Base-by-base conservation (phyloP, 2,888 invertebrate genomes). In the Dryomyza anilis region DNA sequence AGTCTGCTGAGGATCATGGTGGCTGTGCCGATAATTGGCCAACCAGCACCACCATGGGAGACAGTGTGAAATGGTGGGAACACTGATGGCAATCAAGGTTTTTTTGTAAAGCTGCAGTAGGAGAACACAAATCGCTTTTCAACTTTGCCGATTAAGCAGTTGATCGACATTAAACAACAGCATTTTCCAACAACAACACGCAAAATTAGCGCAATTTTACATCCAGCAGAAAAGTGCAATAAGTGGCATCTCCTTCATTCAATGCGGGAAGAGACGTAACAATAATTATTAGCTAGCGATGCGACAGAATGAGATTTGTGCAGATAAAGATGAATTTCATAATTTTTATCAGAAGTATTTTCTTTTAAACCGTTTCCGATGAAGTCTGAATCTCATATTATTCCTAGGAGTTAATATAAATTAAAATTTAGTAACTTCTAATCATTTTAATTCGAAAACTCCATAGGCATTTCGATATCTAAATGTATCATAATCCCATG, bases 121-220 rank as follows among this genome's bases (percentile, higher is more conserved):
- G 5, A 27, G 29, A 19, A 19, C 29, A n/a, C n/a, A n/a, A 30
- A 33, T 29, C 29, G 61, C 61, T 53, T 61, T 52, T 43, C 12
- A 52, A 25, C 52, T 25, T 61, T 43, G 53, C 61, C 61, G 61
- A 52, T 61, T 61, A 61, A 53, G 43, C 61, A 29, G 50, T 53
- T 43, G 61, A 61, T 61, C 61, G 61, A 61, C 53, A 53, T 61
- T 61, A 43, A 61, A 43, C 29, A 19, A 19, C 52, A 33, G 33
- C 30, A 46, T 23, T 45, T 60, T 60, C 12, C 19, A 23, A 30
- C 33, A 25, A 46, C 58, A 12, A 14, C 55, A 25, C 50, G 23
- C 25, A 55, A 39, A 61, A 39, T 61, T 46, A 53, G 43, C 27
- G 29, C 61, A 53, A 53, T 61, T 61, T 61, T 39, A 25, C 45